Base-by-base conservation (phyloP, 2,888 invertebrate genomes). In the Xestia c-nigrum region DNA sequence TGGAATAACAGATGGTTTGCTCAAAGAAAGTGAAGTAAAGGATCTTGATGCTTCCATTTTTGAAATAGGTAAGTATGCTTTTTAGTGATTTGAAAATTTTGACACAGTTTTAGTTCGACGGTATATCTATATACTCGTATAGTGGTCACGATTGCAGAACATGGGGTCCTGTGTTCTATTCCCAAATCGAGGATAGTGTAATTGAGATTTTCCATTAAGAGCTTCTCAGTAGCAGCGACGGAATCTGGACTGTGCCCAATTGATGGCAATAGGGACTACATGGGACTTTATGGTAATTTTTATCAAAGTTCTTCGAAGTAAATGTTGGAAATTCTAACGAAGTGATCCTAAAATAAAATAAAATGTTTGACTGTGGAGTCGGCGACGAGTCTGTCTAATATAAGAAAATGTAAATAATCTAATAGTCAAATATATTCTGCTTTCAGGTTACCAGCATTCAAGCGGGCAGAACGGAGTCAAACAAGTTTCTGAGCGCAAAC, bases 401-500 rank as follows among this genome's bases (percentile, higher is more conserved):
- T 55, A 12, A 31, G 3, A 31, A 31, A 31, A 31, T 31, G 31
- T 2, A 31, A 31, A 31, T 31, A 31, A 31, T 31, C 31, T 31
- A 31, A 31, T 31, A 31, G 31, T 31, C 0, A 40, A 40, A 14
- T 43, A 16, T 52, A 7, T 52, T 50, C 82, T 87, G 38, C 84
- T 92, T 92, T 78, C 83, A 93, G 93, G 87, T 31, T 74, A 64
- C 21, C 80, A 74, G 71, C 79, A 80, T 40, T 81, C 80, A 40
- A 79, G 71, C 43, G 63, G 66, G 6, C 80, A 80, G 78, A 87
- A 80, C 55, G 70, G 75, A 46, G 80, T 76, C 6, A 95, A 94
- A 88, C 91, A 91, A 79, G 85, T 95, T 24, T 96, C 96, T 0
- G 95, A 95, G 84, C 88, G 95, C 0, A 94, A 93, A 85, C 91